These are phyloP conservation scores for Procambarus clarkii DNA, from an alignment of 1,140 invertebrate genomes.

Conservation along the genomic window DNA sequence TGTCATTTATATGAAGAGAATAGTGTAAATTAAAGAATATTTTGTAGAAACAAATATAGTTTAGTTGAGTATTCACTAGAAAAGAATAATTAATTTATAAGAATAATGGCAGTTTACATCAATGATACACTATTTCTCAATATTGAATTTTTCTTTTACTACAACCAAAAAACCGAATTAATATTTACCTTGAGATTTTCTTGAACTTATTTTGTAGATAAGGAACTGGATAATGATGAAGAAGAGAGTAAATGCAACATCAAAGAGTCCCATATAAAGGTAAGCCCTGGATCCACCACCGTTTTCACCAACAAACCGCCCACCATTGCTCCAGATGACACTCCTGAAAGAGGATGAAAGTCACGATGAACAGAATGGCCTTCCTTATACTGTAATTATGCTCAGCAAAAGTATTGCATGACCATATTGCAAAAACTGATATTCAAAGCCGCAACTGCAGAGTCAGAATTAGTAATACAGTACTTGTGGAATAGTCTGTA, in stretches of 20 bases:
- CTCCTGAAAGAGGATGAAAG: slow-evolving; percentile 1
- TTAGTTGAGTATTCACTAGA: no score
- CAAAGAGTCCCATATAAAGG: slow-evolving; percentile 30
- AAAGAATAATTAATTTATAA: no score
- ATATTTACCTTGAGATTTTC: not conserved
- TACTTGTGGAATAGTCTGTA: not conserved
- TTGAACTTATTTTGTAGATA: not conserved
- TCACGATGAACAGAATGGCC: no score
- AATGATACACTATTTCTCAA: no score
- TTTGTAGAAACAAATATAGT: not conserved
- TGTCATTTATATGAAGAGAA: no score
- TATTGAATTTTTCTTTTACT: no score
- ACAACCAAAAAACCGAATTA: not conserved
- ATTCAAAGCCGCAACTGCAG: not conserved
- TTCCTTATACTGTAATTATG: not conserved
- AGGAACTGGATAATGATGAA: slow-evolving; percentile 23
- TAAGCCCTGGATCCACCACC: slow-evolving; percentile 36
- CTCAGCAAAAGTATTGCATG: not conserved
- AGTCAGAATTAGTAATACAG: no score
- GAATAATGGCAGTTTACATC: no score
- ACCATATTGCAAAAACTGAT: not conserved
- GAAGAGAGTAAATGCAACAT: not conserved
- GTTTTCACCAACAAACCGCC: slow-evolving; percentile 24
- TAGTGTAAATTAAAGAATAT: no score
- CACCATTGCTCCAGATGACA: slow-evolving; percentile 13